Conservation (phyloP, 2,113 vertebrate genomes). For the Anhinga rufa region DNA sequence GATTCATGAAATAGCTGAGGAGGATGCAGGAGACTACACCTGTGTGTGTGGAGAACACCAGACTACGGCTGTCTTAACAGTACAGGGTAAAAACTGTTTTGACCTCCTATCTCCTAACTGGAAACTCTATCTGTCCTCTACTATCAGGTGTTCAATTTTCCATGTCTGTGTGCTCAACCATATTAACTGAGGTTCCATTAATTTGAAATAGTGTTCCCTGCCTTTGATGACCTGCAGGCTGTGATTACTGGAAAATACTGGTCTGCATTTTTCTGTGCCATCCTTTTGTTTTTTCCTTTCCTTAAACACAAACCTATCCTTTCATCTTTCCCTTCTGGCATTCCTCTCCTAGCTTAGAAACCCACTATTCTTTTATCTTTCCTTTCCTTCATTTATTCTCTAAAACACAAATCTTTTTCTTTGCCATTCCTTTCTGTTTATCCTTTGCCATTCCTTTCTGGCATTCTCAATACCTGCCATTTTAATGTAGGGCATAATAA, state of each 20-base stretch:
- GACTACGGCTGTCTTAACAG: constrained; percentile 73
- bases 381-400: neutral
- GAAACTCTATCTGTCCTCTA: neutral
- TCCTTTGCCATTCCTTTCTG: neutral
- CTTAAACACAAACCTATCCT: neutral
- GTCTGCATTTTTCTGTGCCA: neutral
- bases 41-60: constrained; percentile 76
- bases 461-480: neutral
- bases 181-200: neutral
- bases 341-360: neutral
- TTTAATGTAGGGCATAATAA: neutral
- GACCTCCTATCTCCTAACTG: neutral
- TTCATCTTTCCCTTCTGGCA: neutral
- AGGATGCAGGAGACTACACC: constrained; percentile 74
- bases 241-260: neutral
- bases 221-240: neutral
- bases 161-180: neutral
- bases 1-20: constrained; percentile 58
- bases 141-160: neutral
- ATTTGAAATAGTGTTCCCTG: neutral
- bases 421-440: neutral
- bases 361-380: neutral
- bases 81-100: constrained; percentile 72
- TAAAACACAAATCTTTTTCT: neutral
- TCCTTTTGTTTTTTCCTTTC: neutral